A percentile compares a stretch with the other conserved stretches of the same genome.
phyloP scores from a whole-genome alignment of 2,113 vertebrate genomes.

The Stigmatopora nigra region DNA sequence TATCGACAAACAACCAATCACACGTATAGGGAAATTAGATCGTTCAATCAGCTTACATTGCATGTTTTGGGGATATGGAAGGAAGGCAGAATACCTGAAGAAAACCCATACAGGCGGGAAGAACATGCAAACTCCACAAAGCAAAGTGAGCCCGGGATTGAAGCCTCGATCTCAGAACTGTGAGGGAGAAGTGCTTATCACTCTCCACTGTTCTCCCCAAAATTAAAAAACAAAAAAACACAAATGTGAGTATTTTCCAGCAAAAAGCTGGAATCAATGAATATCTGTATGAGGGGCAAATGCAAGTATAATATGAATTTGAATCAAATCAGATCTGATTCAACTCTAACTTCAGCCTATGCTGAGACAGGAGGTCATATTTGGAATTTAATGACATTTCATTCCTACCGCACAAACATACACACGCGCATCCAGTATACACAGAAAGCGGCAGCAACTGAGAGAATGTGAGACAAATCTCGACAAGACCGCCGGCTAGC shows the following conservation, averaged over 20 bases:
- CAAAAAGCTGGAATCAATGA: not conserved
- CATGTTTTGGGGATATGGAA: no score
- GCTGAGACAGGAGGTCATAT: constrained; percentile 16
- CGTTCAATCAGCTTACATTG: no score
- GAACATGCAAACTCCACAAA: no score
- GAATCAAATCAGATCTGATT: not conserved
- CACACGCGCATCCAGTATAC: not conserved
- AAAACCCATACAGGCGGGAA: no score
- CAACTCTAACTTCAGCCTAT: not conserved
- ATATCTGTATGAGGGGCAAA: not conserved
- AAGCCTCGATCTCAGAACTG: no score
- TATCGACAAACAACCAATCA: no score
- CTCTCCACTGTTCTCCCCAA: no score
- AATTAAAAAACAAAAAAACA: not conserved
- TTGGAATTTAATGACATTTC: constrained; percentile 40
- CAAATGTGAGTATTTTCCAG: not conserved
- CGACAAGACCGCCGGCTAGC: constrained; percentile 42
- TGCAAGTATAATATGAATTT: not conserved
- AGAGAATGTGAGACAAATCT: constrained; percentile 28
- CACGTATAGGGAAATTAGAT: no score
- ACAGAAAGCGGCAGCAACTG: constrained; percentile 7
- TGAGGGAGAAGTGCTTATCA: no score
- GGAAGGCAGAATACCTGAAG: no score
- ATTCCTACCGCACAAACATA: not conserved
- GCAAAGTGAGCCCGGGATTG: no score